Conservation (phyloP, 2,113 vertebrate genomes). For the Recurvirostra avosetta region DNA sequence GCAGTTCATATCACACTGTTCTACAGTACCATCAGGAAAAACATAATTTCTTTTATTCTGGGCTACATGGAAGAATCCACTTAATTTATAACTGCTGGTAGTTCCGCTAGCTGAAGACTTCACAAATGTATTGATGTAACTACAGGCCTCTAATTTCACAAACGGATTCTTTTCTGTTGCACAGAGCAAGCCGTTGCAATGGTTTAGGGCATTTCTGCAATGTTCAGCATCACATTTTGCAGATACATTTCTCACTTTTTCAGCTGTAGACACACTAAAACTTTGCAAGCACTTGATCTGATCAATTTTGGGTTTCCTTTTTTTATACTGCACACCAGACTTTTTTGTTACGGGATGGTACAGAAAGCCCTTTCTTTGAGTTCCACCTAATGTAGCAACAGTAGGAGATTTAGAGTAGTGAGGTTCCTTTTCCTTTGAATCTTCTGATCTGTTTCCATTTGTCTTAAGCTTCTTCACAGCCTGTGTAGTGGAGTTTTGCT, state of each 20-base stretch:
- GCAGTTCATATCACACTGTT: not conserved
- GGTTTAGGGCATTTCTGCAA: not conserved
- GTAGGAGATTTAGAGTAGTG: not conserved
- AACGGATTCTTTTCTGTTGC: constrained; percentile 51
- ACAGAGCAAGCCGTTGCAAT: not conserved
- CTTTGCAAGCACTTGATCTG: not conserved
- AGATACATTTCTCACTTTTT: not conserved
- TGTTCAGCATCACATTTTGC: constrained; percentile 10
- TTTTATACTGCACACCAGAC: not conserved
- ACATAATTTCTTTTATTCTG: constrained; percentile 31
- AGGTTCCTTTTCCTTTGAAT: constrained; percentile 16
- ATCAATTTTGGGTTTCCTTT: constrained; percentile 10
- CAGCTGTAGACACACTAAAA: not conserved
- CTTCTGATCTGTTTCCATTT: not conserved
- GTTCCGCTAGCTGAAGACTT: constrained; percentile 42
- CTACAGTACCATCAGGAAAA: not conserved
- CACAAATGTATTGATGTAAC: constrained; percentile 36
- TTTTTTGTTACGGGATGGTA: constrained; percentile 17
- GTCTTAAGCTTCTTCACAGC: constrained; percentile 36
- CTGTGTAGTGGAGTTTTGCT: not conserved
- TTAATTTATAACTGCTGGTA: constrained; percentile 17
- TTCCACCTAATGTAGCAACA: constrained; percentile 13
- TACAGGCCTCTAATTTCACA: constrained; percentile 59
- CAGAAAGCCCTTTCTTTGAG: constrained; percentile 6
- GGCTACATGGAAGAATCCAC: constrained; percentile 7